phyloP scores from a whole-genome alignment of 2,113 vertebrate genomes.

The Petaurus breviceps region DNA sequence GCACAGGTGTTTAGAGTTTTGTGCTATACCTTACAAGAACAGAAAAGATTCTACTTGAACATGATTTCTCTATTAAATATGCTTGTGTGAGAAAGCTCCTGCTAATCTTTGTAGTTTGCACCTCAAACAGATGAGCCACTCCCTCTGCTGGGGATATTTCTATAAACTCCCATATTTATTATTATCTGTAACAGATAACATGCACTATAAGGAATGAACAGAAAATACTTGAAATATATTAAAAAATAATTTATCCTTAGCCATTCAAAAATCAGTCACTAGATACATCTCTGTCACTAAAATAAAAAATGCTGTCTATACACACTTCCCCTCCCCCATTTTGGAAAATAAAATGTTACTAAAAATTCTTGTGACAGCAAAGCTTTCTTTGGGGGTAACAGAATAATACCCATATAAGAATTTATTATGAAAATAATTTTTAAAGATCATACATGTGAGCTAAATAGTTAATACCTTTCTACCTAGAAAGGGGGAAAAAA shows the following conservation, averaged over 20 bases:
- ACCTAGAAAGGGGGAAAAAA: neutral
- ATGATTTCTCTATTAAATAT: neutral
- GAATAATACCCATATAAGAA: neutral
- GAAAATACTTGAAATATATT: rapidly evolving
- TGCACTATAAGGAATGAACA: neutral
- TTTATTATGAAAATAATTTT: neutral
- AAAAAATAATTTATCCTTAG: rapidly evolving
- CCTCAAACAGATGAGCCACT: conserved; percentile 64
- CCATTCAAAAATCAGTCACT: rapidly evolving
- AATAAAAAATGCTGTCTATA: neutral
- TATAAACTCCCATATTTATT: conserved; percentile 10
- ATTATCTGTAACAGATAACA: neutral
- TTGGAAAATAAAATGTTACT: neutral
- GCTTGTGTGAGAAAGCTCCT: conserved; percentile 41
- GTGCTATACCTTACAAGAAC: neutral
- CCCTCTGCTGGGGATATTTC: conserved; percentile 78
- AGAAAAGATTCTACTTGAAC: neutral
- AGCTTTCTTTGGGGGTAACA: neutral
- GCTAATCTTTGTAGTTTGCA: conserved; percentile 39
- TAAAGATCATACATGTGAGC: neutral
- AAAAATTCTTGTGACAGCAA: neutral
- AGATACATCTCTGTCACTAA: no score
- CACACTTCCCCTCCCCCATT: neutral
- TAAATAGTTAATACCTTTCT: neutral
- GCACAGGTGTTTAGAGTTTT: neutral